Conservation (phyloP, 2,113 vertebrate genomes). For the Arothron firmamentum region DNA sequence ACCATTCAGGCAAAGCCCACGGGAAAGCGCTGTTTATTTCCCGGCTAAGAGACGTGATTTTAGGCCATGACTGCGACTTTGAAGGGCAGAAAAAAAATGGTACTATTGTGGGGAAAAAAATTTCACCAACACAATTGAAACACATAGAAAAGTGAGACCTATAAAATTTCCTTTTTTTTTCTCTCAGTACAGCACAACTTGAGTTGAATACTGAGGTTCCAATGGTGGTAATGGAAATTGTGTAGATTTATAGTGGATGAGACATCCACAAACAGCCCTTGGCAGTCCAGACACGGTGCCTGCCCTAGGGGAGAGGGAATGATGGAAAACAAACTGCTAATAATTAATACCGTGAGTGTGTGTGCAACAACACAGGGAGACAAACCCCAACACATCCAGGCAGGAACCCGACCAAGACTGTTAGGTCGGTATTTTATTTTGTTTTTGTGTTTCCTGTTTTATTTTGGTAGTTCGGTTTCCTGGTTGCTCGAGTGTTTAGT, state of each 20-base stretch:
- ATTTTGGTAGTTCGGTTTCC: not conserved
- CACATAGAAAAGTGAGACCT: not conserved
- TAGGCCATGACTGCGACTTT: conserved; percentile 21
- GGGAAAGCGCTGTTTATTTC: conserved; percentile 61
- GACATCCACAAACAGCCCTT: conserved; percentile 63
- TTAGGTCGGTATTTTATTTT: too few relatives aligned
- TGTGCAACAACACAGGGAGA: conserved; percentile 72
- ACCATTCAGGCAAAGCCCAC: conserved; percentile 59
- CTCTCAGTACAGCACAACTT: conserved; percentile 2
- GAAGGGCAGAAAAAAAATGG: conserved; percentile 9
- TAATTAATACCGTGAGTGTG: conserved; percentile 79
- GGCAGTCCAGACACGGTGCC: conserved; percentile 66
- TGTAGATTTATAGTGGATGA: conserved; percentile 69
- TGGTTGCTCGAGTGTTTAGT: too few relatives aligned
- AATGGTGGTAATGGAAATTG: conserved; percentile 56
- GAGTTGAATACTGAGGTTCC: conserved; percentile 12
- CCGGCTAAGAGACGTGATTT: conserved; percentile 50
- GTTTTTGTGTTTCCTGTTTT: too few relatives aligned
- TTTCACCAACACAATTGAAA: not conserved
- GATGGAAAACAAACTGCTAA: conserved; percentile 79
- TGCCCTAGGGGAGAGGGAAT: conserved; percentile 63
- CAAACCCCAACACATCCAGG: conserved; percentile 65
- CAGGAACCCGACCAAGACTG: conserved; percentile 69
- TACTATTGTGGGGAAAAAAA: conserved; percentile 5
- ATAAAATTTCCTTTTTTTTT: not conserved